Conservation (phyloP, 2,888 invertebrate genomes). For the Bhutanitis thaidina region DNA sequence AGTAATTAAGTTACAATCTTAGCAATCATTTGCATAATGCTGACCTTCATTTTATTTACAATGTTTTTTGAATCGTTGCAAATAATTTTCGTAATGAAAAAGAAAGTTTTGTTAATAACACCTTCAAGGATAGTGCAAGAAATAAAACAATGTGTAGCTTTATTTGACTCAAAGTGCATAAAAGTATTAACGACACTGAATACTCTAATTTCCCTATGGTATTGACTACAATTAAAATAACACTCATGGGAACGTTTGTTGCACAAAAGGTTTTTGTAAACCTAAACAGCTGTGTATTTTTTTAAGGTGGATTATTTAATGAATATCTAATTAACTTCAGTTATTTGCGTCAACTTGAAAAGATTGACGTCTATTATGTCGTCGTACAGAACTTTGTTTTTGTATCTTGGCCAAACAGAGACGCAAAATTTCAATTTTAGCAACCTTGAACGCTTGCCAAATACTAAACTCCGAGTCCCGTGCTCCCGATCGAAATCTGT, state of each 20-base stretch:
- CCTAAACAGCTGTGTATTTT: too few species aligned
- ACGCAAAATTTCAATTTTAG: constrained; percentile 60
- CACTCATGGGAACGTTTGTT: too few species aligned
- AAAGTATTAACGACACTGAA: too few species aligned
- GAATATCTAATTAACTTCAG: too few species aligned
- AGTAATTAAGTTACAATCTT: background rate
- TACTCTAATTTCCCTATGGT: too few species aligned
- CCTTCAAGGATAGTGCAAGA: too few species aligned
- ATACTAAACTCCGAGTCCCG: constrained; percentile 44
- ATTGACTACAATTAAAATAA: too few species aligned
- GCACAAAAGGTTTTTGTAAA: too few species aligned
- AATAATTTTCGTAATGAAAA: background rate
- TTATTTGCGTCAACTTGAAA: constrained; percentile 47
- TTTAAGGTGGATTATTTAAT: too few species aligned
- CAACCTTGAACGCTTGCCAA: constrained; percentile 77
- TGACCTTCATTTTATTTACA: background rate
- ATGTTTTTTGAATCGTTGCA: background rate
- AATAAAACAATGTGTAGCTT: too few species aligned
- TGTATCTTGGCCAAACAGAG: constrained; percentile 67
- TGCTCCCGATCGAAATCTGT: constrained; percentile 46
- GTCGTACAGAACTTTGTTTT: constrained; percentile 52
- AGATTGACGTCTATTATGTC: constrained; percentile 47
- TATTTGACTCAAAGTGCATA: too few species aligned
- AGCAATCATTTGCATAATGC: background rate
- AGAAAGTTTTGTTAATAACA: background rate